Evolutionary conservation across 1,140 invertebrate species (phyloP).

Genomic region (Ceratoteleas bidentatus): DNA sequence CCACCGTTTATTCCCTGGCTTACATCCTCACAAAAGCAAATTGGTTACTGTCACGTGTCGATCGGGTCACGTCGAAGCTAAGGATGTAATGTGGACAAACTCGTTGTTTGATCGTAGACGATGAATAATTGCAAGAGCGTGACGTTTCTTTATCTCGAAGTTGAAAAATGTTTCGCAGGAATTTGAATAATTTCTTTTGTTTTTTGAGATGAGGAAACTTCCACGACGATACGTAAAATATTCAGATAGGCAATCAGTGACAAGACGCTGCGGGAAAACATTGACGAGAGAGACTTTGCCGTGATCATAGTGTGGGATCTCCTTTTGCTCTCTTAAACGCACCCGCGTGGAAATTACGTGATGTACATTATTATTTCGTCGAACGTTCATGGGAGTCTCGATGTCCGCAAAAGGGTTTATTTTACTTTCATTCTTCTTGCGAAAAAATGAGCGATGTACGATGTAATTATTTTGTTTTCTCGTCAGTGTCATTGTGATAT

Average conservation of each 20-base stretch:
- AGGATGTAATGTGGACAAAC: too few relatives aligned
- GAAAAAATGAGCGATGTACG: neutral
- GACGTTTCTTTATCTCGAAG: too few relatives aligned
- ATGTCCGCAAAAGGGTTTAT: neutral
- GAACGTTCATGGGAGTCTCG: neutral
- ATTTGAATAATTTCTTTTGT: neutral
- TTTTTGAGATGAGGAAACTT: slow-evolving; percentile 53
- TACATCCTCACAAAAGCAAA: too few relatives aligned
- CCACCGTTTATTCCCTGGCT: too few relatives aligned
- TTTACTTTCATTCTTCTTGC: slow-evolving; percentile 15
- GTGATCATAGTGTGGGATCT: slow-evolving; percentile 50
- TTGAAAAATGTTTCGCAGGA: too few relatives aligned
- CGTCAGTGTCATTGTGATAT: neutral
- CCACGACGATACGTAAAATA: slow-evolving; percentile 32
- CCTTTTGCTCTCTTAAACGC: slow-evolving; percentile 25
- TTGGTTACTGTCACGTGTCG: too few relatives aligned
- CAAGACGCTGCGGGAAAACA: slow-evolving; percentile 53
- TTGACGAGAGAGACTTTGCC: slow-evolving; percentile 49
- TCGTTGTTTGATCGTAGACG: too few relatives aligned
- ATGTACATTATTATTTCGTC: slow-evolving; percentile 25
- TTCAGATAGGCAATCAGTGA: slow-evolving; percentile 37
- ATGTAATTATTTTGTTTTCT: too few relatives aligned
- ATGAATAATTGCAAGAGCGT: too few relatives aligned
- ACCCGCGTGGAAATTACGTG: slow-evolving; percentile 34
- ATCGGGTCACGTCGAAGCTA: too few relatives aligned